Percentiles rank a stretch among this genome's conserved stretches.
These are phyloP conservation scores for Nixonia krombeini DNA, from an alignment of 1,140 invertebrate species.

Conservation along the genomic window DNA sequence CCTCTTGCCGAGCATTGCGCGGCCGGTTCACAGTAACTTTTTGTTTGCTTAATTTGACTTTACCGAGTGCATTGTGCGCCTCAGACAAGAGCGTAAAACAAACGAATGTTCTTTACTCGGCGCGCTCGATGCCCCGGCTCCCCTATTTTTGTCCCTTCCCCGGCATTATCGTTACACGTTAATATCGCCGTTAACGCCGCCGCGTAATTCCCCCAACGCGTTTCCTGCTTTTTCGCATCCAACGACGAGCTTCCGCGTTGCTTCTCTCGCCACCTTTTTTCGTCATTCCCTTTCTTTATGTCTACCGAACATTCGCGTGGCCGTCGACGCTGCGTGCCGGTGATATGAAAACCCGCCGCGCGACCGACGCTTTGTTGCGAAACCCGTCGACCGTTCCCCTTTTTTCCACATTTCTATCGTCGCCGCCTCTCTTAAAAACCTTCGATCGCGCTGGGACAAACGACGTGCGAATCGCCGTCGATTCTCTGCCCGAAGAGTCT, in stretches of 20 bases:
- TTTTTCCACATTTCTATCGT: no score
- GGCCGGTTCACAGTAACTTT: no score
- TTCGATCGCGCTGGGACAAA: no score
- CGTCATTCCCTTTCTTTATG: conserved; percentile 33
- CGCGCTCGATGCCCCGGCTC: conserved; percentile 17
- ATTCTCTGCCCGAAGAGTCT: no score
- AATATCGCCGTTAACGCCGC: conserved; percentile 46
- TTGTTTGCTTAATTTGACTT: neutral
- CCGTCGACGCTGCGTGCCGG: conserved; percentile 18
- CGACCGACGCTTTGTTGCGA: conserved; percentile 24
- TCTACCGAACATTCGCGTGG: conserved; percentile 28
- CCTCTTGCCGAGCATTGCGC: no score
- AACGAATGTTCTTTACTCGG: conserved; percentile 22
- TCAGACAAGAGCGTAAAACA: conserved; percentile 10
- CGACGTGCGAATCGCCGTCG: no score
- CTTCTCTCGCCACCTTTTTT: conserved; percentile 37
- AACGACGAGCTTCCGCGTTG: conserved; percentile 26
- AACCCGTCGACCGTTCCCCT: conserved; percentile 26
- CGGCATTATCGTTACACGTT: conserved; percentile 42
- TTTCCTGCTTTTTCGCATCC: conserved; percentile 34
- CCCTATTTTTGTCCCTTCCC: conserved; percentile 29
- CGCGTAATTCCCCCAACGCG: conserved; percentile 41
- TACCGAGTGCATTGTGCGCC: neutral
- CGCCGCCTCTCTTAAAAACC: no score
- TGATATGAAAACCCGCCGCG: conserved; percentile 13